A percentile compares a stretch with the other conserved stretches of the same genome.
phyloP scores from a whole-genome alignment of 2,113 vertebrate species.

The Hyla sarda region DNA sequence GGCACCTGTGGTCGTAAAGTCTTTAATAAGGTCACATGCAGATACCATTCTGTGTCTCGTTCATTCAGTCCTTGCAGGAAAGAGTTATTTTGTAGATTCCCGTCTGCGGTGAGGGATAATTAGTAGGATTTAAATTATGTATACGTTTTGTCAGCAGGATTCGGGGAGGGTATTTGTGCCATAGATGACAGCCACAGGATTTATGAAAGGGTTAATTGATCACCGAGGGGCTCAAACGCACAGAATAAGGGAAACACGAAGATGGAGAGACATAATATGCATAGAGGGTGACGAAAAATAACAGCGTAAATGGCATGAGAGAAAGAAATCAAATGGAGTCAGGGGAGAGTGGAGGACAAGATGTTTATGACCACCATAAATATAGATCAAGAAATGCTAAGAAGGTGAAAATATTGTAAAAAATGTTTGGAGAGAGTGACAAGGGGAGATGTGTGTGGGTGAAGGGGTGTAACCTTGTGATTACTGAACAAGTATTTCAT shows the following conservation, averaged over 20 bases:
- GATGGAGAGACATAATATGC: neutral
- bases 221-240: neutral
- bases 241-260: neutral
- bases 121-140: constrained; percentile 48
- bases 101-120: constrained; percentile 2
- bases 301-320: neutral
- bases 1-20: too few relatives aligned
- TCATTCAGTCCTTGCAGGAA: neutral
- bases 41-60: neutral
- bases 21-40: neutral
- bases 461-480: constrained; percentile 51
- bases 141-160: constrained; percentile 35
- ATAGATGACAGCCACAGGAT: neutral
- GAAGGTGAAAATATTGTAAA: neutral
- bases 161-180: constrained; percentile 14
- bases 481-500: constrained; percentile 46
- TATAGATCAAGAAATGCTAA: neutral
- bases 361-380: neutral
- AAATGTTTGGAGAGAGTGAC: constrained; percentile 31
- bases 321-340: neutral
- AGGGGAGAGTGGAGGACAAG: neutral
- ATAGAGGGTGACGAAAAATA: neutral
- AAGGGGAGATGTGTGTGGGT: constrained; percentile 47
- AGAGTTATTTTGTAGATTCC: neutral
- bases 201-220: constrained; percentile 36